A percentile compares a stretch with the other conserved stretches of the same genome.
Conservation (phyloP, 2,113 vertebrate species). For the Macheiramphus alcinus region DNA sequence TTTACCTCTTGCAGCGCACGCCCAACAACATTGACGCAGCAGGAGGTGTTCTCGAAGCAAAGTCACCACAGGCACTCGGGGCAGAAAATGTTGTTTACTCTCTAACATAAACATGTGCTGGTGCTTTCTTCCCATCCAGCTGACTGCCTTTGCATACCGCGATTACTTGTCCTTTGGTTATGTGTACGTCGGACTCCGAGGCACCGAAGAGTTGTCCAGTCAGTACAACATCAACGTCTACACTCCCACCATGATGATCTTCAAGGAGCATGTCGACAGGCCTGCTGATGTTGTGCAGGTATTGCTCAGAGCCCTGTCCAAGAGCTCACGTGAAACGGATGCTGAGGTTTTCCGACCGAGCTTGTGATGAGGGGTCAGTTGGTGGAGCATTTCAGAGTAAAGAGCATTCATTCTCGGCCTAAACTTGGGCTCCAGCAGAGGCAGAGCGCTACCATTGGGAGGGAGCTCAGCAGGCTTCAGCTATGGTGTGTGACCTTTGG, state of each 20-base stretch:
- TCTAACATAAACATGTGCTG: accelerated
- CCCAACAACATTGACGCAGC: neutral
- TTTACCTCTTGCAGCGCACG: neutral
- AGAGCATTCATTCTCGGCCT: neutral
- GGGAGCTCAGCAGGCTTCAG: neutral
- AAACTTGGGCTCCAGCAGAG: neutral
- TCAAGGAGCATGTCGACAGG: conserved; percentile 86
- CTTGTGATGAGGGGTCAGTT: accelerated
- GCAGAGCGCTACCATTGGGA: accelerated
- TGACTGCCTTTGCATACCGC: conserved; percentile 89
- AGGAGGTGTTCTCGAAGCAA: accelerated
- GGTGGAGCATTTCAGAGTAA: neutral
- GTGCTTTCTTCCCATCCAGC: conserved; percentile 57
- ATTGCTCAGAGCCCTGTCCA: neutral
- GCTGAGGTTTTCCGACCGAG: accelerated
- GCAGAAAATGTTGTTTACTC: neutral
- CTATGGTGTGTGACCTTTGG: neutral
- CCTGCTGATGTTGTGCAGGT: conserved; percentile 92
- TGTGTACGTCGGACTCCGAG: conserved; percentile 83
- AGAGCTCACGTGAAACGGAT: accelerated
- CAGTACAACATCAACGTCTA: conserved; percentile 89
- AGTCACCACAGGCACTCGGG: accelerated
- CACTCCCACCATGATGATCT: conserved; percentile 87
- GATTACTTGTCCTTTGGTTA: conserved; percentile 94
- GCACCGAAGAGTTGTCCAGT: conserved; percentile 80